Percentiles rank a stretch among this genome's conserved stretches.
Conservation (phyloP, 2,888 invertebrate genomes). For the Epinotia bilunana region DNA sequence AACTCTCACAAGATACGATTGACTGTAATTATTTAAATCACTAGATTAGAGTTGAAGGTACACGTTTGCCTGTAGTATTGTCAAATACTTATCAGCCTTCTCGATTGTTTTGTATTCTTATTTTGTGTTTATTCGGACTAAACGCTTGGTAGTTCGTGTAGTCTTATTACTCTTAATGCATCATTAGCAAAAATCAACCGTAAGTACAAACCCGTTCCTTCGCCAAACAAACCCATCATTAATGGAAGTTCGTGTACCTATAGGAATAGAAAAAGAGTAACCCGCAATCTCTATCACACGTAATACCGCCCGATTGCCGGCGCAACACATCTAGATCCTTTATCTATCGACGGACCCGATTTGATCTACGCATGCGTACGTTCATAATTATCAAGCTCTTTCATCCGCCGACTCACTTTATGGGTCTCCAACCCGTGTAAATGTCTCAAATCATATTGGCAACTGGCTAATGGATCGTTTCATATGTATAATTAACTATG, state of each 20-base stretch:
- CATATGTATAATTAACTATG: constrained; percentile 72
- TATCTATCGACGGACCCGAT: constrained; percentile 80
- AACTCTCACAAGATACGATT: too few relatives aligned
- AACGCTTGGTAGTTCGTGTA: too few relatives aligned
- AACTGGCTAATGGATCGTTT: constrained; percentile 77
- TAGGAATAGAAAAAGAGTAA: constrained; percentile 17
- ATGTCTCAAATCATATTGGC: constrained; percentile 78
- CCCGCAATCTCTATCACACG: constrained; percentile 48
- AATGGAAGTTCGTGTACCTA: not conserved
- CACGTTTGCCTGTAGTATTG: too few relatives aligned
- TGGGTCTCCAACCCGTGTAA: constrained; percentile 75
- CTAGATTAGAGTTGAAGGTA: too few relatives aligned
- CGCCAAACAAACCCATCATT: too few relatives aligned
- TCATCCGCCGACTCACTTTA: constrained; percentile 81
- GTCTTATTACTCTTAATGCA: too few relatives aligned
- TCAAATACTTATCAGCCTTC: too few relatives aligned
- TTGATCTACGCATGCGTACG: constrained; percentile 82
- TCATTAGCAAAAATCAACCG: not conserved
- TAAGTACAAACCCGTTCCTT: not conserved
- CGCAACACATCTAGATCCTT: constrained; percentile 75
- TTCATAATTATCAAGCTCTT: constrained; percentile 81
- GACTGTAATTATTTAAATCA: too few relatives aligned
- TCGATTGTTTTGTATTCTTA: too few relatives aligned
- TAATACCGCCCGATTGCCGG: constrained; percentile 63
- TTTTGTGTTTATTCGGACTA: too few relatives aligned